Evolutionary conservation across 2,113 vertebrate species (phyloP).

Genomic region (Oncorhynchus nerka): DNA sequence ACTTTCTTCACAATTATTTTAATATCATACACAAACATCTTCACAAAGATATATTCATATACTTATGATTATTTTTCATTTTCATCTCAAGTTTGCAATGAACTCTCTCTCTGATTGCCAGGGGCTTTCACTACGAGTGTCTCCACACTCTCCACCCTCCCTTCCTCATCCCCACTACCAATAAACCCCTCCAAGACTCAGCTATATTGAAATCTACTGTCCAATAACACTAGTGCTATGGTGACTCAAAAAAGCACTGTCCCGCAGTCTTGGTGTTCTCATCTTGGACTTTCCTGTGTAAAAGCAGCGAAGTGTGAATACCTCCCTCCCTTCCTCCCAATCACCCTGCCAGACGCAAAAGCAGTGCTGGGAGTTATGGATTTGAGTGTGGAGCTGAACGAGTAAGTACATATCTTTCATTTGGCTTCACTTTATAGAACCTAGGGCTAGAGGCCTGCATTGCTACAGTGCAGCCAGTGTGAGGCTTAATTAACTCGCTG

Average conservation of each 20-base stretch:
- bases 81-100: slow-evolving; percentile 64
- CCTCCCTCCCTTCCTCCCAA: slow-evolving; percentile 36
- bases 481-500: slow-evolving; percentile 35
- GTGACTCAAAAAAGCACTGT: slow-evolving; percentile 35
- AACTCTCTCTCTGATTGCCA: slow-evolving; percentile 58
- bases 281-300: slow-evolving; percentile 30
- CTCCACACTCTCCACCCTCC: slow-evolving; percentile 27
- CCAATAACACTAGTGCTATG: slow-evolving; percentile 44
- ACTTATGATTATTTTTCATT: slow-evolving; percentile 58
- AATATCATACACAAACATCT: slow-evolving; percentile 73
- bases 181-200: slow-evolving; percentile 14
- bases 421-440: slow-evolving; percentile 51
- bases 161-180: not conserved
- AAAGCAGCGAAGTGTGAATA: slow-evolving; percentile 42
- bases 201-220: slow-evolving; percentile 53
- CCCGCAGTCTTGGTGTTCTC: slow-evolving; percentile 34
- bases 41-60: slow-evolving; percentile 66
- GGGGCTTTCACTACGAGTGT: slow-evolving; percentile 36
- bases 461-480: slow-evolving; percentile 29
- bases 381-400: slow-evolving; percentile 53
- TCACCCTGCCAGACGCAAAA: slow-evolving; percentile 44
- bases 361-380: slow-evolving; percentile 44
- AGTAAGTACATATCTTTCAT: slow-evolving; percentile 58
- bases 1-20: slow-evolving; percentile 73
- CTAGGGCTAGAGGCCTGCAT: slow-evolving; percentile 39